Base-by-base conservation (phyloP, 2,113 vertebrate species). In the Scomber scombrus region DNA sequence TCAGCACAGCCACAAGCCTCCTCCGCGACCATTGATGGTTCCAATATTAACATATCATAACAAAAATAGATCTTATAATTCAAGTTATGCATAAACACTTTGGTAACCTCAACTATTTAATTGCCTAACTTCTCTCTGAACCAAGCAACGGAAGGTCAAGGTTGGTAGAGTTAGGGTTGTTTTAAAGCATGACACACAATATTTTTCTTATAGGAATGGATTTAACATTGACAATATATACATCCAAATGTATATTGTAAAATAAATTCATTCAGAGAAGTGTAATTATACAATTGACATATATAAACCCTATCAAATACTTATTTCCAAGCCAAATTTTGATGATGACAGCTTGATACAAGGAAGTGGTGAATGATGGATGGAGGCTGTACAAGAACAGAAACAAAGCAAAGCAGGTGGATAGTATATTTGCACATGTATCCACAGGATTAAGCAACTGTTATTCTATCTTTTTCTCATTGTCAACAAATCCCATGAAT, bases 1-100 rank as follows among this genome's bases (percentile, higher is more conserved):
- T 70, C 70, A 52, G 57, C 57, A 60, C 56, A 69, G 60, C 80
- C 84, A 60, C 72, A 79, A 46, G 15, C 15, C 51, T 81, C 50
- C n/a, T 21, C 88, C 45, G 21, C 29, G 50, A 40, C 34, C 63
- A 50, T 52, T 18, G 26, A n/a, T 18, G 71, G 46, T 86, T 88
- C 55, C 87, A 87, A 50, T 51, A 64, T 74, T 51, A 84, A 83
- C 68, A 82, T 75, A 54, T 72, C 71, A 67, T 49, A 60, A 78
- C 46, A 69, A 16, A 71, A 68, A 79, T 60, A 43, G 51, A 56
- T 49, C 45, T 60, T 67, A 57, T 57, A 76, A 76, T 86, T 68
- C 29, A 80, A 71, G 66, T 66, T 57, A 83, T 61, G 81, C 60
- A 72, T 77, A 80, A 85, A 82, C 70, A 71, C 76, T 73, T 82